Evolutionary conservation across 2,797 vertebrate species (phyloP).

Genomic region (Ambastaia sidthimunki): DNA sequence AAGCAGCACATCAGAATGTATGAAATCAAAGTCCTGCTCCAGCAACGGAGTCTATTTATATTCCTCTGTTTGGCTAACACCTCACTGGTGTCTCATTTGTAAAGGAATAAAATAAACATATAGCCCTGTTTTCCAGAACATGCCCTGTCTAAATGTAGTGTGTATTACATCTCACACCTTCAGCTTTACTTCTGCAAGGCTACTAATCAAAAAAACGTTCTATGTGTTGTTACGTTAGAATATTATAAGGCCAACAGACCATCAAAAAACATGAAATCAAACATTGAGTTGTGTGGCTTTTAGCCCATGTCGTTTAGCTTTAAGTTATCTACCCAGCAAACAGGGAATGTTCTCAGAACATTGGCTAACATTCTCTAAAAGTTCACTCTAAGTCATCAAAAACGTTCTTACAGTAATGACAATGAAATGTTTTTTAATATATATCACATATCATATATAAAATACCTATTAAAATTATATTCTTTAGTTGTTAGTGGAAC

Average conservation of each 20-base stretch:
- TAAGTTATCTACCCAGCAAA: background rate
- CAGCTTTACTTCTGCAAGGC: conserved; percentile 13
- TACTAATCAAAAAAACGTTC: conserved; percentile 35
- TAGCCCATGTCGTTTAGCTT: background rate
- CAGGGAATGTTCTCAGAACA: too few relatives aligned
- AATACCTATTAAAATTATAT: too few relatives aligned
- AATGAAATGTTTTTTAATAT: too few relatives aligned
- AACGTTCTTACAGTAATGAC: too few relatives aligned
- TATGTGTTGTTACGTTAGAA: conserved; percentile 35
- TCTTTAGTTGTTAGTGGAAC: too few relatives aligned
- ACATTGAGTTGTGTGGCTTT: background rate
- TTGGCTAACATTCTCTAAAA: too few relatives aligned
- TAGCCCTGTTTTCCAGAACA: conserved; percentile 27
- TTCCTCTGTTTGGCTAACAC: conserved; percentile 27
- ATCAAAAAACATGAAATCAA: background rate
- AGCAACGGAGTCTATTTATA: conserved; percentile 40
- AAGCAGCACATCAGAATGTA: conserved; percentile 41
- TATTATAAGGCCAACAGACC: background rate
- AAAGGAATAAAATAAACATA: conserved; percentile 51
- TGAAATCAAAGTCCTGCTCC: conserved; percentile 44
- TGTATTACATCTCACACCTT: conserved; percentile 27
- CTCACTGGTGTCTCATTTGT: conserved; percentile 44
- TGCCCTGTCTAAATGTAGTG: conserved; percentile 9
- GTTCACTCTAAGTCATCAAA: too few relatives aligned
- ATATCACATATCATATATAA: too few relatives aligned